Base-by-base conservation (phyloP, 2,113 vertebrate genomes). In the Sylvia atricapilla region DNA sequence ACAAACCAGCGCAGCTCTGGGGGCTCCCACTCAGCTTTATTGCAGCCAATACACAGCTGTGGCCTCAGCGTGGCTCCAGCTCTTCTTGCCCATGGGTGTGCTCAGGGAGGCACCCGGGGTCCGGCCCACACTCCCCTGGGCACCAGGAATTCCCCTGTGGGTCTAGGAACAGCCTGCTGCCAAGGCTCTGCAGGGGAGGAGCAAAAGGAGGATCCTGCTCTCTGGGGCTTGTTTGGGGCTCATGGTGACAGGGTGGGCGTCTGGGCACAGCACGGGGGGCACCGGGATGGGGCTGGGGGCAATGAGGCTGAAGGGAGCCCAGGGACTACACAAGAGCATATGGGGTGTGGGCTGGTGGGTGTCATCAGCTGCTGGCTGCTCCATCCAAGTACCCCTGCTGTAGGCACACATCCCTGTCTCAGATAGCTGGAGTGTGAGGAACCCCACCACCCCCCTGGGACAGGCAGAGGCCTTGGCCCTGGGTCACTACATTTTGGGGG, bases 1-100 rank as follows among this genome's bases (percentile, higher is more conserved):
- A 67, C n/a, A 44, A 30, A 83, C n/a, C 80, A 33, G 59, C 3
- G 0, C 1, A 0, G 37, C 68, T 12, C n/a, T 1, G 6, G 37
- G 59, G 39, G 41, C 58, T 56, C 24, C 53, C 31, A 4, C 39
- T 19, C 15, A 9, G 39, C 18, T 60, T 72, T 72, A 47, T 2
- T 62, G 21, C 27, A 27, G 56, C 43, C 92, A 93, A 68, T 89
- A 91, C 67, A 92, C 13, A n/a, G 30, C 49, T 17, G 49, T 60
- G 79, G 70, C 50, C 60, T 70, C 50, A 13, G 23, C 1, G 0
- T 4, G 35, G 58, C 84, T 91, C 69, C 0, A 13, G 49, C 44
- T 17, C 30, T 92, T 78, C 73, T 52, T 89, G 84, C 75, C 44
- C 60, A 9, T 15, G 7, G 7, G 7, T 5, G 23, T 6, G 16